Percentiles rank a stretch among this genome's conserved stretches.
Evolutionary conservation across 2,888 invertebrate genomes (phyloP).

Genomic region (Microctonus aethiopoides): DNA sequence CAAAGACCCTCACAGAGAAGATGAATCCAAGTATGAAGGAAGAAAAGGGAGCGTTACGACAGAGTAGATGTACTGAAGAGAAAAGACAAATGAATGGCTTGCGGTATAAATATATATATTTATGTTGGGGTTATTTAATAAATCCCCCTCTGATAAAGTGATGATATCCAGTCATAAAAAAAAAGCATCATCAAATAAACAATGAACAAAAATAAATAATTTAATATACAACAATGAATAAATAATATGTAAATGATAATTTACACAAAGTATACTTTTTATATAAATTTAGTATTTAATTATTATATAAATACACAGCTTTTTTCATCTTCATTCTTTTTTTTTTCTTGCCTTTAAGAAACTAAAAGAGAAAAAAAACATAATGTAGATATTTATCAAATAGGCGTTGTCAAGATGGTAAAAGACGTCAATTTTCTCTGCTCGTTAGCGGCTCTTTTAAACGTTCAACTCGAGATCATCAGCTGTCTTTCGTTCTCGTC

Average conservation of each 20-base stretch:
- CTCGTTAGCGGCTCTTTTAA: conserved; percentile 37
- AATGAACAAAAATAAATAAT: background rate
- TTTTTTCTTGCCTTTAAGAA: no score
- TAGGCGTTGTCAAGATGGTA: conserved; percentile 15
- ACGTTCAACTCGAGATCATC: conserved; percentile 24
- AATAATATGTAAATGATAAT: no score
- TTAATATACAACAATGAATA: background rate
- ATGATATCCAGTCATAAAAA: background rate
- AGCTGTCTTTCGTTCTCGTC: conserved; percentile 21
- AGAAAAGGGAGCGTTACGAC: conserved; percentile 7
- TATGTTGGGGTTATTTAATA: conserved; percentile 24
- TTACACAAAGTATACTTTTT: no score
- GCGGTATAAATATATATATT: conserved; percentile 5
- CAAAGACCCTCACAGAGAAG: conserved; percentile 22
- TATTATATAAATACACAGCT: no score
- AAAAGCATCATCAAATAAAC: background rate
- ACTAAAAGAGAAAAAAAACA: background rate
- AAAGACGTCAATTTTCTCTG: conserved; percentile 12
- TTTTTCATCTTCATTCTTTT: no score
- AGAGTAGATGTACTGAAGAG: conserved; percentile 5
- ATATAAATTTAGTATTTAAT: no score
- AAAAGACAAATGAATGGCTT: conserved; percentile 34
- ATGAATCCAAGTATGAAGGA: background rate
- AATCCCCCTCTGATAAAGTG: conserved; percentile 20
- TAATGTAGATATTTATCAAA: conserved; percentile 24